These are phyloP conservation scores for Melanogrammus aeglefinus DNA, from an alignment of 2,797 vertebrate species.

Conservation along the genomic window DNA sequence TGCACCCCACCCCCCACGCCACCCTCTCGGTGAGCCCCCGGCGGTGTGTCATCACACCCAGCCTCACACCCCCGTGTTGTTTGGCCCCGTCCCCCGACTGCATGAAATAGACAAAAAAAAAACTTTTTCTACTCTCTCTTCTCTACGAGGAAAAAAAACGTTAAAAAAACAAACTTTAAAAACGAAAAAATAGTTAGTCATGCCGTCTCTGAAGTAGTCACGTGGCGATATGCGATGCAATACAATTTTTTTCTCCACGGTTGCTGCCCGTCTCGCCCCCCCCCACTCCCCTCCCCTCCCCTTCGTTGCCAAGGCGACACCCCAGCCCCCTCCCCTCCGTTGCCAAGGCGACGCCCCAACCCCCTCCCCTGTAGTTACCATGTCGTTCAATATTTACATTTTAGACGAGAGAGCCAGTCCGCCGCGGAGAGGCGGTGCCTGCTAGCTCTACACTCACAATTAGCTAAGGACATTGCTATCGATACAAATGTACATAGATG, in stretches of 20 bases:
- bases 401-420: too few species aligned
- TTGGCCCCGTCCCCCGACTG: conserved; percentile 68
- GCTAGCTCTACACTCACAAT: conserved; percentile 60
- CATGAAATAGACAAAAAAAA: conserved; percentile 67
- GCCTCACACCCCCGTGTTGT: conserved; percentile 49
- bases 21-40: background rate
- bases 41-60: background rate
- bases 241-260: conserved; percentile 43
- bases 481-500: conserved; percentile 83
- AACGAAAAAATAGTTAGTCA: conserved; percentile 51
- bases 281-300: conserved; percentile 7
- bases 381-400: too few species aligned
- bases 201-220: conserved; percentile 61
- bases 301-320: conserved; percentile 45
- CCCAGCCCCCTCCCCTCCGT: background rate
- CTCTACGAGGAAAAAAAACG: conserved; percentile 27
- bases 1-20: background rate
- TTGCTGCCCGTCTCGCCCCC: conserved; percentile 31
- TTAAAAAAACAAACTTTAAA: background rate
- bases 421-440: too few species aligned
- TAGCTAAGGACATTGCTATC: conserved; percentile 75
- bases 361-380: too few species aligned
- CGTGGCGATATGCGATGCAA: conserved; percentile 54
- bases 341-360: conserved; percentile 31
- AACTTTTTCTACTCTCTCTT: conserved; percentile 43